Base-by-base conservation (phyloP, 2,888 invertebrate genomes). In the Agriotes lineatus region DNA sequence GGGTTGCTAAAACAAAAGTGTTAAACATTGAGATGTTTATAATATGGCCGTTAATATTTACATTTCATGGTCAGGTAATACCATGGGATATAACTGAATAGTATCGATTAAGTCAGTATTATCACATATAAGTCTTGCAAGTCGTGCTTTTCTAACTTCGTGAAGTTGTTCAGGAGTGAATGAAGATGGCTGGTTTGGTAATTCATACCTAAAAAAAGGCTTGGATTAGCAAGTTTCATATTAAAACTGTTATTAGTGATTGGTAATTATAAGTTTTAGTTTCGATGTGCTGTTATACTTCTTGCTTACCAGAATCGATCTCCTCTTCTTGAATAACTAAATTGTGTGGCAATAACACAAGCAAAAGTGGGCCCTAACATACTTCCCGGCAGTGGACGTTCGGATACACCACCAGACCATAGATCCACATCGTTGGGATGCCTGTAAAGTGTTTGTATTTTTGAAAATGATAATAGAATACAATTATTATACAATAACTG, bases 351-450 rank as follows among this genome's bases (percentile, higher is more conserved):
- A 77, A 97, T 96, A 71, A 97, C 88, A 81, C 97, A 97, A 59
- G 96, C 95, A 80, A 97, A 97, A 56, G 96, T 96, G 0, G 97
- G 96, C 56, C 97, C 97, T 70, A 97, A 87, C 92, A 97, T 93
- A 62, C 96, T 95, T 45, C 96, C 96, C 6, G 95, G 94, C 60
- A 96, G 86, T 1, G 96, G 94, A 70, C 92, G 88, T 81, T 97
- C 97, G 0, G 96, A 95, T 5, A 97, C 95, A 52, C 96, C 97
- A 54, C 96, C 97, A 14, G 96, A 95, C 95, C 96, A 97, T 61
- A 97, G 86, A 86, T 97, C 97, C 50, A 97, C 94, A 83, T 97
- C 97, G 69, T 92, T 89, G 1, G 96, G 96, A 83, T 95, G 93
- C 71, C 93, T 93, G 78, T 2, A 81, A 77, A 75, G 58, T 14